These are phyloP conservation scores for Xestia sexstrigata DNA, from an alignment of 2,888 invertebrate species.

Conservation along the genomic window DNA sequence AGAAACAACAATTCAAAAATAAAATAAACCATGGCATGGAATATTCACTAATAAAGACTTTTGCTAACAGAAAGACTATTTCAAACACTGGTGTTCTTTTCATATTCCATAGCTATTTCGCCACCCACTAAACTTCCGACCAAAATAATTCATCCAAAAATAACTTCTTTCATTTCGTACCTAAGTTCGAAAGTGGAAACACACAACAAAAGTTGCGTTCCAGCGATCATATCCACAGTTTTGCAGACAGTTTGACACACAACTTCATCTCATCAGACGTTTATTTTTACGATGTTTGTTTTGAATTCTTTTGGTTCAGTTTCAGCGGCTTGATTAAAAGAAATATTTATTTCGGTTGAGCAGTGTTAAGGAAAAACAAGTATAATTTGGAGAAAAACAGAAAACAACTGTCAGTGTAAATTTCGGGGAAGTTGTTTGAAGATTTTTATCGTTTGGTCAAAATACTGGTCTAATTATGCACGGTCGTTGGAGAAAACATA, in stretches of 20 bases:
- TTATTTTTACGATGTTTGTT: conserved; percentile 80
- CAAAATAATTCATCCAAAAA: conserved; percentile 56
- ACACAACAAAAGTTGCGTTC: conserved; percentile 63
- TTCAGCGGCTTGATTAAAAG: conserved; percentile 75
- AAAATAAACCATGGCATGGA: too few relatives aligned
- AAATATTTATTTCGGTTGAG: conserved; percentile 63
- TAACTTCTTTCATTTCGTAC: conserved; percentile 57
- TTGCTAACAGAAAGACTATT: neutral
- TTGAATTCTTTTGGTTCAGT: conserved; percentile 72
- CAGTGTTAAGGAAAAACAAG: conserved; percentile 61
- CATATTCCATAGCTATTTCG: conserved; percentile 1
- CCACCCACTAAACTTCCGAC: conserved; percentile 22
- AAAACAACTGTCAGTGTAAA: conserved; percentile 68
- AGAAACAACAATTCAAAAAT: too few relatives aligned
- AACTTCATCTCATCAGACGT: conserved; percentile 64
- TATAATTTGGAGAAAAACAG: conserved; percentile 63
- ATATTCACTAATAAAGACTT: neutral
- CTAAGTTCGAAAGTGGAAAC: conserved; percentile 55
- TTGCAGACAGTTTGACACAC: conserved; percentile 67
- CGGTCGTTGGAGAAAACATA: conserved; percentile 59
- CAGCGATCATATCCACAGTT: conserved; percentile 65
- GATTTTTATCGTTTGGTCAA: conserved; percentile 59
- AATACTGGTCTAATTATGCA: conserved; percentile 57
- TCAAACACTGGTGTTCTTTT: conserved; percentile 1
- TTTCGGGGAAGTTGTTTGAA: conserved; percentile 65